Conservation (phyloP, 1,140 invertebrate genomes). For the Orussus abietinus region DNA sequence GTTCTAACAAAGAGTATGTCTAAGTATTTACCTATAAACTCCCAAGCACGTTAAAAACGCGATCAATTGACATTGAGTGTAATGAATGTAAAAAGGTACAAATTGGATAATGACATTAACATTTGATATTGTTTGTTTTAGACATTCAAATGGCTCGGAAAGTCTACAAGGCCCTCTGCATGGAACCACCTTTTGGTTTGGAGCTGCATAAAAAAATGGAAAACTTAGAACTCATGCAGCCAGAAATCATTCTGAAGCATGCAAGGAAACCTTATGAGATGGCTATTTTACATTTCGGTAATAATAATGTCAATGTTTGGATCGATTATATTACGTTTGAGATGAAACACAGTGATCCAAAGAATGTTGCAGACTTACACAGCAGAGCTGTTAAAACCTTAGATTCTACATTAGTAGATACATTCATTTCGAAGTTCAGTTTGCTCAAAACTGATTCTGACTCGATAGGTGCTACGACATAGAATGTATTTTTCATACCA, state of each 20-base stretch:
- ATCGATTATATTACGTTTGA: slow-evolving; percentile 59
- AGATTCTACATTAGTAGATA: slow-evolving; percentile 32
- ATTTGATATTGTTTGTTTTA: slow-evolving; percentile 22
- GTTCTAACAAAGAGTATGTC: slow-evolving; percentile 42
- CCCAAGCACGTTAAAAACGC: no score
- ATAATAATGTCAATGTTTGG: slow-evolving; percentile 56
- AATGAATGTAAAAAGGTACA: background rate
- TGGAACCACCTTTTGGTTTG: slow-evolving; percentile 46
- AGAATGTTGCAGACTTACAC: slow-evolving; percentile 47
- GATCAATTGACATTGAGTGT: no score
- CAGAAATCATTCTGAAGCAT: slow-evolving; percentile 36
- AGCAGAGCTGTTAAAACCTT: slow-evolving; percentile 53
- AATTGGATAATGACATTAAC: no score
- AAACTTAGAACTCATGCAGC: slow-evolving; percentile 51
- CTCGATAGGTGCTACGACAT: slow-evolving; percentile 10
- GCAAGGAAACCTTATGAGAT: slow-evolving; percentile 48
- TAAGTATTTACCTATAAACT: no score
- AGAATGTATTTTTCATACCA: background rate
- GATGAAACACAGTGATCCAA: slow-evolving; percentile 49
- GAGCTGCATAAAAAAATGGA: slow-evolving; percentile 56
- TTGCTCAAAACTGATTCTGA: slow-evolving; percentile 35
- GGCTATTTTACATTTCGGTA: slow-evolving; percentile 53
- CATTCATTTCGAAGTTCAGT: slow-evolving; percentile 43
- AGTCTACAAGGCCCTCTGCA: slow-evolving; percentile 42
- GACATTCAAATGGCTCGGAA: slow-evolving; percentile 48